Evolutionary conservation across 2,888 invertebrate genomes (phyloP).

Genomic region (Tenthredo scrophulariae): DNA sequence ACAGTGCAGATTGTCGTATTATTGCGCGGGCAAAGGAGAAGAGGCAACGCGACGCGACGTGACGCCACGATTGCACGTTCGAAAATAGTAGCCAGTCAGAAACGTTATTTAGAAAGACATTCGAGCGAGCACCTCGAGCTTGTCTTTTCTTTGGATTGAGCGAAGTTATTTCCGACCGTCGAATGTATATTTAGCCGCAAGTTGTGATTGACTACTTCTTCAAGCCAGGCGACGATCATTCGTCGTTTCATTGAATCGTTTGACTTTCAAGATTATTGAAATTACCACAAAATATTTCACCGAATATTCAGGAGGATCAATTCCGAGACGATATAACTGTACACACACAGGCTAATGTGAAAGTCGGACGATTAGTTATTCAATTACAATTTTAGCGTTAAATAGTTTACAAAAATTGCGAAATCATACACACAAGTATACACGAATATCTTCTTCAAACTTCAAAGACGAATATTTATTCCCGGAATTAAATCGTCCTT

Average conservation of each 20-base stretch:
- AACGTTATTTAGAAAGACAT: neutral
- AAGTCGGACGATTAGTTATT: neutral
- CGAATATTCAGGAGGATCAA: neutral
- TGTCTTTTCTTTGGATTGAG: neutral
- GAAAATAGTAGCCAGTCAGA: conserved; percentile 34
- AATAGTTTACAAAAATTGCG: neutral
- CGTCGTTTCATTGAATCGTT: neutral
- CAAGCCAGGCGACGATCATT: neutral
- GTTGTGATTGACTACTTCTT: conserved; percentile 1
- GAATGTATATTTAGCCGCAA: conserved; percentile 2
- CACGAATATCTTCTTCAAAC: neutral
- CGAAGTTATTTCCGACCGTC: conserved; percentile 11
- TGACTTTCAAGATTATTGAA: neutral
- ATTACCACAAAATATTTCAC: neutral
- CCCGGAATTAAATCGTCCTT: neutral
- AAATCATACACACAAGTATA: neutral
- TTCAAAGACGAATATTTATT: neutral
- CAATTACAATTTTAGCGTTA: neutral
- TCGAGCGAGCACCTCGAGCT: no score
- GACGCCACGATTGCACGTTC: neutral
- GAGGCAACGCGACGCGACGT: neutral
- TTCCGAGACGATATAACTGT: neutral
- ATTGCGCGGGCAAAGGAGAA: neutral
- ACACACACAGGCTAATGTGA: neutral
- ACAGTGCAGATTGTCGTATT: neutral